Conservation (phyloP, 2,797 vertebrate genomes). For the Melanotaenia trifasciata region DNA sequence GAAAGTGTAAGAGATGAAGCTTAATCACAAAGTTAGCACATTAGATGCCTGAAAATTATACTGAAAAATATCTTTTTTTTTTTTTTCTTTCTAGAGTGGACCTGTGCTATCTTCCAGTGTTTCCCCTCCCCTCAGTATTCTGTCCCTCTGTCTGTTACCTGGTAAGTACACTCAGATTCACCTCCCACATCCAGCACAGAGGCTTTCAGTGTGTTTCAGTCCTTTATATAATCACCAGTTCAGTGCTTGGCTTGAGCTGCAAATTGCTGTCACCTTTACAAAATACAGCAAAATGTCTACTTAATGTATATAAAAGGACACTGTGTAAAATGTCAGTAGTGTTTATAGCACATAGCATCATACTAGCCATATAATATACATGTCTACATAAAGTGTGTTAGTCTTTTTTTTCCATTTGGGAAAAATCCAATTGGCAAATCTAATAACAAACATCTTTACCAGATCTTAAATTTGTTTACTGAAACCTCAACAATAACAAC, state of each 20-base stretch:
- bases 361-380: neutral
- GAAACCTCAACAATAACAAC: neutral
- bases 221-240: slow-evolving; percentile 38
- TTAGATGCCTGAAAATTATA: slow-evolving; percentile 33
- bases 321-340: slow-evolving; percentile 6
- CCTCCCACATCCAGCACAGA: slow-evolving; percentile 36
- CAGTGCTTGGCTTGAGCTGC: slow-evolving; percentile 2
- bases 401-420: neutral
- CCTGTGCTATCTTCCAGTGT: slow-evolving; percentile 68
- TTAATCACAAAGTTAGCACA: slow-evolving; percentile 28
- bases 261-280: slow-evolving; percentile 37
- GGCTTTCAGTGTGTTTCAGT: slow-evolving; percentile 37
- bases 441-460: neutral
- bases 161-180: slow-evolving; percentile 67
- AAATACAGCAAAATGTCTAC: slow-evolving; percentile 1
- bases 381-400: neutral
- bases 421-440: neutral
- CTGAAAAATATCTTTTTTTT: neutral
- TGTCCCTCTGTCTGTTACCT: slow-evolving; percentile 57
- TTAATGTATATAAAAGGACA: slow-evolving; percentile 2
- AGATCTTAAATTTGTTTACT: neutral
- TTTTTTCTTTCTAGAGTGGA: slow-evolving; percentile 57
- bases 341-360: neutral
- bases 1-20: slow-evolving; percentile 38
- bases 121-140: slow-evolving; percentile 66